Evolutionary conservation across 2,113 vertebrate genomes (phyloP).

Genomic region (Caranx melampygus): DNA sequence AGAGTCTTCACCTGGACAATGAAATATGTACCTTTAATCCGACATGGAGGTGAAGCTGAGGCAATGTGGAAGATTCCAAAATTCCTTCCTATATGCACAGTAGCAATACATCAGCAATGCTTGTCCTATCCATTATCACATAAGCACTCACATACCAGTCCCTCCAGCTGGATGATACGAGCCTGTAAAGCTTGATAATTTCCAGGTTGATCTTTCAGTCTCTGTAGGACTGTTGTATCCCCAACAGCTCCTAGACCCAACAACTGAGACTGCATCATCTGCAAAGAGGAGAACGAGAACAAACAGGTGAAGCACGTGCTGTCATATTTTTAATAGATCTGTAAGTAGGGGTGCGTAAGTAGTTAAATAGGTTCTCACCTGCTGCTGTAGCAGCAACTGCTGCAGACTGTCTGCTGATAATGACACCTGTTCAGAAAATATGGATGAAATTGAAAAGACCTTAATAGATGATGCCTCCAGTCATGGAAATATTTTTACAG

Average conservation of each 20-base stretch:
- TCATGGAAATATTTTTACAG: not conserved
- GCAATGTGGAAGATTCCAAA: too few relatives aligned
- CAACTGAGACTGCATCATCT: conserved; percentile 80
- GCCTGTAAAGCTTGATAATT: conserved; percentile 78
- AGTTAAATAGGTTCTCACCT: conserved; percentile 59
- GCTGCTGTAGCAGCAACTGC: conserved; percentile 77
- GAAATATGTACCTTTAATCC: conserved; percentile 7
- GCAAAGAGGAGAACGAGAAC: conserved; percentile 11
- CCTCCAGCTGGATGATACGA: conserved; percentile 84
- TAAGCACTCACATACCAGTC: conserved; percentile 80
- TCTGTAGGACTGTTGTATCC: conserved; percentile 58
- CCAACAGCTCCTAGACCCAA: conserved; percentile 56
- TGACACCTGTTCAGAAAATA: conserved; percentile 51
- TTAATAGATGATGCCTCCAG: not conserved
- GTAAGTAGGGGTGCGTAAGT: not conserved
- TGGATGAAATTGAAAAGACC: not conserved
- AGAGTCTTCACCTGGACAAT: conserved; percentile 84
- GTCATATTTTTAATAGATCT: not conserved
- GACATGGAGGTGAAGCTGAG: not conserved
- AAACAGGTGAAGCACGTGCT: not conserved
- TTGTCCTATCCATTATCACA: not conserved
- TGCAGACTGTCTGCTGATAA: conserved; percentile 57
- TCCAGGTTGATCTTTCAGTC: conserved; percentile 58
- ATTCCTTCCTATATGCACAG: not conserved
- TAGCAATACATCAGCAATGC: not conserved